Evolutionary conservation across 2,797 vertebrate species (phyloP), one percentile per base, ranked within the genome.

Genomic region (Enteromius thamalakanensis): DNA sequence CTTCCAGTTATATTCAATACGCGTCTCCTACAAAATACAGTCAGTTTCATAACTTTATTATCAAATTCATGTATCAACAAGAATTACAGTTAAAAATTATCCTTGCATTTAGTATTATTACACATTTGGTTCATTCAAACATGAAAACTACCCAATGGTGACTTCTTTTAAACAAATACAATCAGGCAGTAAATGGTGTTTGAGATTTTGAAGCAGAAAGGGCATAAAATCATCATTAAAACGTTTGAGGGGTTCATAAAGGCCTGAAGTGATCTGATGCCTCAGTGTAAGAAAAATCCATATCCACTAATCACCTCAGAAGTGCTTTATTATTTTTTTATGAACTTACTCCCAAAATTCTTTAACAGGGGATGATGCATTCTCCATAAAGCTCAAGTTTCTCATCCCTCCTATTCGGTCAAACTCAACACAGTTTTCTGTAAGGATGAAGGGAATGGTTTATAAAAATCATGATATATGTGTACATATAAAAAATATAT

Each of bases 1-100:
- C 91, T 97, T 7, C 93, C 94, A 0, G 97, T 96, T 86, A 99
- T 90, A 83, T 96, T 97, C 64, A 99, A 87, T 80, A 99, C 95
- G 90, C 97, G 91, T 89, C 96, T 96, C 95, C 98, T 99, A 89
- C 0, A 80, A 89, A 84, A 87, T 4, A 90, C 11, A 84, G 19
- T 76, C 6, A 69, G 23, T 60, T 10, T 23, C 10, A 23, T 3
- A 32, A 29, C 23, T 49, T 29, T 32, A 32, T 32, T 49, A 32
- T 3, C 23, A 51, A 49, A 70, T 26, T 26, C n/a, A 26, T 26
- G 14, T 2, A 47, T 45, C n/a, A 26, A 47, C 40, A 49, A 71
- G 4, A 29, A 29, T 51, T 32, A 21, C 71, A 74, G 9, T 74
- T 71, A 3, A 71, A 47, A 47, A 4, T 71, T 49, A 4, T 29